Percentiles rank a stretch among this genome's conserved stretches.
These are phyloP conservation scores for Sebastes variabilis DNA, from an alignment of 2,797 vertebrate species.

Conservation along the genomic window DNA sequence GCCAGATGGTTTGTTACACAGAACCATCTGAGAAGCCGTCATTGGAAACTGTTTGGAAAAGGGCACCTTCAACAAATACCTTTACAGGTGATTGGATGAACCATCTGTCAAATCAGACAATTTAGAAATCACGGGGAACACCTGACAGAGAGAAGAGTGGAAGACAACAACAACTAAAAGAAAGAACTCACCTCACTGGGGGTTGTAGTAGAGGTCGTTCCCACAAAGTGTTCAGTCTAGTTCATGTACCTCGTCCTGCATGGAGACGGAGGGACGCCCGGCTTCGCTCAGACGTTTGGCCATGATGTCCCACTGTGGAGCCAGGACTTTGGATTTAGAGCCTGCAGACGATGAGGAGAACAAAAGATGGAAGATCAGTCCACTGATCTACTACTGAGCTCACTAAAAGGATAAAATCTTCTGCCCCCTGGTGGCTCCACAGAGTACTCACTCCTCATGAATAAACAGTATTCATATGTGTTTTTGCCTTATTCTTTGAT, in stretches of 20 bases:
- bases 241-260: slow-evolving; percentile 93
- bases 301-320: slow-evolving; percentile 95
- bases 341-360: slow-evolving; percentile 73
- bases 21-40: too few relatives aligned
- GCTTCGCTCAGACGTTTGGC: slow-evolving; percentile 92
- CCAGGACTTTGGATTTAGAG: slow-evolving; percentile 92
- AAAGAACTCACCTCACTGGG: slow-evolving; percentile 83
- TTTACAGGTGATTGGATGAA: too few relatives aligned
- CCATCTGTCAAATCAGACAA: neutral
- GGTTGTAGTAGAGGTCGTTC: slow-evolving; percentile 84
- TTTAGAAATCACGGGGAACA: neutral
- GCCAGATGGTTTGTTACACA: too few relatives aligned
- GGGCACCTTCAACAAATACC: accelerated
- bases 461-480: neutral
- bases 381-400: neutral
- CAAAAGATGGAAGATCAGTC: slow-evolving; percentile 42
- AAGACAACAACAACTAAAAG: neutral
- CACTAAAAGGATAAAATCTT: neutral
- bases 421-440: slow-evolving; percentile 67
- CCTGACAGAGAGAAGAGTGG: too few relatives aligned
- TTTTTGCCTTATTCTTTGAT: neutral
- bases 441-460: neutral
- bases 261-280: slow-evolving; percentile 83
- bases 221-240: slow-evolving; percentile 89
- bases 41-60: too few relatives aligned